These are phyloP conservation scores for Acanthopleura granulata DNA, from an alignment of 2,888 invertebrate genomes.

Conservation along the genomic window DNA sequence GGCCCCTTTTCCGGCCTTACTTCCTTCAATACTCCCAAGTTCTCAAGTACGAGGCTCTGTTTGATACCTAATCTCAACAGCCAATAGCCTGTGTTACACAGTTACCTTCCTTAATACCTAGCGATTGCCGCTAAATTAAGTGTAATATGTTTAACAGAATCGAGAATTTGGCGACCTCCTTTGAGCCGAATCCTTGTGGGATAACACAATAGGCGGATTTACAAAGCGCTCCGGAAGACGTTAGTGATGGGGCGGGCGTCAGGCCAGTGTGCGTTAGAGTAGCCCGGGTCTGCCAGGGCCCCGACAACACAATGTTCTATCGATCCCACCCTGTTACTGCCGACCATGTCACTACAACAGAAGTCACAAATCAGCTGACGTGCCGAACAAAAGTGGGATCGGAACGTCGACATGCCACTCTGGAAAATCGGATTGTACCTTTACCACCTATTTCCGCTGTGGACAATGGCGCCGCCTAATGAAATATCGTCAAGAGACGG, in stretches of 20 bases:
- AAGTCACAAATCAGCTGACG: background rate
- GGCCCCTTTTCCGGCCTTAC: no score
- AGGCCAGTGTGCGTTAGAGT: no score
- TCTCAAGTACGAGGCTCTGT: no score
- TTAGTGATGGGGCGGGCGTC: no score
- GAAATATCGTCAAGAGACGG: conserved; percentile 7
- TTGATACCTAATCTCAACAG: no score
- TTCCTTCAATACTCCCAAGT: no score
- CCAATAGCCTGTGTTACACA: no score
- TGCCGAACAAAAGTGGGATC: background rate
- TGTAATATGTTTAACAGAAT: background rate
- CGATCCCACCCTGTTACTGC: no score
- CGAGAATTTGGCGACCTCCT: background rate
- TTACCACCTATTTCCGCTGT: conserved; percentile 9
- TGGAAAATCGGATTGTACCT: background rate
- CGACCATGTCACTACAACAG: background rate
- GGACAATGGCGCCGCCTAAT: conserved; percentile 3
- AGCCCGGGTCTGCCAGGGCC: no score
- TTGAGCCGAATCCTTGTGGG: background rate
- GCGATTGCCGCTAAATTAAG: conserved; percentile 9
- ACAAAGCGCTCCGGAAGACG: no score
- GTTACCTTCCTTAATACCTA: background rate
- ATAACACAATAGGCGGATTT: no score
- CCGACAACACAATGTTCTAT: no score
- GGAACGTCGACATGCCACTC: background rate